phyloP scores from a whole-genome alignment of 1,140 invertebrate species.

The Parasteatoda tepidariorum region DNA sequence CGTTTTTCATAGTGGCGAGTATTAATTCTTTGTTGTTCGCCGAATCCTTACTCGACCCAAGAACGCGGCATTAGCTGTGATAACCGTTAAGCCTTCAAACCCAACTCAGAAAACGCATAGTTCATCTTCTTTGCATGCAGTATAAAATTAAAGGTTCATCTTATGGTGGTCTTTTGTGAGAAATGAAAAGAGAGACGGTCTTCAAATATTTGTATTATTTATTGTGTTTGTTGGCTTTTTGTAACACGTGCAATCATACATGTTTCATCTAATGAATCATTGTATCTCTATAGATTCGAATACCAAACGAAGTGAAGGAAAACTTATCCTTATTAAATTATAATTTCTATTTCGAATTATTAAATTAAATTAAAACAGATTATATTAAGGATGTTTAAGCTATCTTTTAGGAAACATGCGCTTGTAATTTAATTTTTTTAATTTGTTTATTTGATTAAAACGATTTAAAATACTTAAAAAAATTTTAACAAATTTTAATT shows the following conservation, averaged over 20 bases:
- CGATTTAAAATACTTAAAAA: too few species aligned
- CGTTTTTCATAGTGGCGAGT: neutral
- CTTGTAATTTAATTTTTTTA: too few species aligned
- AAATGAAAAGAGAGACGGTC: too few species aligned
- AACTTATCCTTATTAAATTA: too few species aligned
- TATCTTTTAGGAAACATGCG: too few species aligned
- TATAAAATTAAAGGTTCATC: neutral
- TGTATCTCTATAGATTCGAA: neutral
- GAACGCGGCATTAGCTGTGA: constrained; percentile 48
- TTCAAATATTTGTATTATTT: neutral
- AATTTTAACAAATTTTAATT: too few species aligned
- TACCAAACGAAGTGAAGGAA: too few species aligned
- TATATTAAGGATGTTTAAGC: too few species aligned
- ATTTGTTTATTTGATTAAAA: too few species aligned
- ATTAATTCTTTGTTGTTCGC: neutral
- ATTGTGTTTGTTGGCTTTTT: neutral
- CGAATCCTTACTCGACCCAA: neutral
- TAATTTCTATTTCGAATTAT: too few species aligned
- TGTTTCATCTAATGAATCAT: neutral
- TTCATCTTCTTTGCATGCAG: neutral
- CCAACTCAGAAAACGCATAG: constrained; percentile 13
- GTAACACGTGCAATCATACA: neutral
- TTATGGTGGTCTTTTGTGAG: too few species aligned
- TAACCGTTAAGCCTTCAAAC: constrained; percentile 47
- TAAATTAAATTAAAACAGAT: too few species aligned